phyloP scores from a whole-genome alignment of 30 jellyfish, hydroid and myxozoan species.

The Pelagia noctiluca region DNA sequence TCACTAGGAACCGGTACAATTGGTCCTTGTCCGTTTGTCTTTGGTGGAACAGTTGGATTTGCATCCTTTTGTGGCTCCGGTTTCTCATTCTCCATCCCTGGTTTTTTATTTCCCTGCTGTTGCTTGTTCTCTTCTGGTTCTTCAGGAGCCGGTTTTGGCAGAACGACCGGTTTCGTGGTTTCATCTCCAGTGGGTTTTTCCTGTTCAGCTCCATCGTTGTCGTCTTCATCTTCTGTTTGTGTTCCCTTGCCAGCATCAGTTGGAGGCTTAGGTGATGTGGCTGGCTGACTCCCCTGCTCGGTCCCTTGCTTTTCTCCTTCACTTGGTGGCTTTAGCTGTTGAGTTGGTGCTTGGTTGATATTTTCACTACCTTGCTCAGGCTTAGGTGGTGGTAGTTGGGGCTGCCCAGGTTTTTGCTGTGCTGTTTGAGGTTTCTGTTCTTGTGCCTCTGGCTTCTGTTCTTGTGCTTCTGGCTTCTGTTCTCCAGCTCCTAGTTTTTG shows the following conservation, averaged over 20 bases:
- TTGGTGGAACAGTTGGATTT: constrained; percentile 21
- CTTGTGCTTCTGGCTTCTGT: constrained; percentile 8
- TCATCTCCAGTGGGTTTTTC: neutral
- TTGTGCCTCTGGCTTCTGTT: neutral
- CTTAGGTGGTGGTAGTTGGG: constrained; percentile 5
- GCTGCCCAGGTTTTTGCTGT: constrained; percentile 3
- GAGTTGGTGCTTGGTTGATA: constrained; percentile 26
- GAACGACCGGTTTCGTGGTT: neutral
- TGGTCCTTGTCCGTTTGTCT: too few species aligned
- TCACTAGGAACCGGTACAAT: too few species aligned
- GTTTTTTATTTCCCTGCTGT: neutral
- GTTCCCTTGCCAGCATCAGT: neutral
- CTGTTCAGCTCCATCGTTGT: constrained; percentile 20
- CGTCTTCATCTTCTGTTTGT: constrained; percentile 1
- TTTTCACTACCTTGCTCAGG: constrained; percentile 7
- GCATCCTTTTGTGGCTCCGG: constrained; percentile 44
- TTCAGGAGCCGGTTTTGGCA: neutral
- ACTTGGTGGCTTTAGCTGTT: neutral
- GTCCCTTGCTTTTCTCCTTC: constrained; percentile 16
- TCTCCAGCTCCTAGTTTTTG: neutral
- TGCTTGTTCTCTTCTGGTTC: constrained; percentile 25
- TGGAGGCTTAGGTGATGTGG: neutral
- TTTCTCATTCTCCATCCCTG: constrained; percentile 26
- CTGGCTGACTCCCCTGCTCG: neutral
- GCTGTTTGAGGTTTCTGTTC: constrained; percentile 16